Conservation (phyloP, 2,113 vertebrate genomes). For the Deroptyus accipitrinus region DNA sequence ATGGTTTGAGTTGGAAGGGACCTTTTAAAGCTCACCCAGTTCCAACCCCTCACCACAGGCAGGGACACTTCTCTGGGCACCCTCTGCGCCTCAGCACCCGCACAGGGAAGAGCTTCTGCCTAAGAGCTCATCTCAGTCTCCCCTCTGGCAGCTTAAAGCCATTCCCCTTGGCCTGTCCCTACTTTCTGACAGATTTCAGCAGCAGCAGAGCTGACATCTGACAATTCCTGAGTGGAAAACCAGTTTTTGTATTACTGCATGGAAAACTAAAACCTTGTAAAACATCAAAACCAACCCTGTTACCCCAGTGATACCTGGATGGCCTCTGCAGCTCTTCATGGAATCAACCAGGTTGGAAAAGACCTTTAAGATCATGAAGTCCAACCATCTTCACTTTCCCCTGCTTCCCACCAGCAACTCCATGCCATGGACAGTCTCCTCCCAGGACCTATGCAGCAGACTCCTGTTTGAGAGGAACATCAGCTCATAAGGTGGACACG, state of each 20-base stretch:
- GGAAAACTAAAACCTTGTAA: not conserved
- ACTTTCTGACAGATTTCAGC: not conserved
- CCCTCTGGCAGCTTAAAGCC: too few relatives aligned
- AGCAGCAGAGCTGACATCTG: not conserved
- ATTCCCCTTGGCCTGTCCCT: not conserved
- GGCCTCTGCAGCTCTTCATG: not conserved
- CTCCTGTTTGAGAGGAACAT: not conserved
- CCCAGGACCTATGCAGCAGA: not conserved
- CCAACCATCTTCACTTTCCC: not conserved
- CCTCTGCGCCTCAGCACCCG: too few relatives aligned
- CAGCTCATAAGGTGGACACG: not conserved
- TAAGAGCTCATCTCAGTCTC: too few relatives aligned
- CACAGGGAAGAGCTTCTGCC: too few relatives aligned
- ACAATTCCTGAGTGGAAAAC: not conserved
- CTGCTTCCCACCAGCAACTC: not conserved
- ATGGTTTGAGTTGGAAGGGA: not conserved
- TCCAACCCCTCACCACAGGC: not conserved
- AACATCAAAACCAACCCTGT: not conserved
- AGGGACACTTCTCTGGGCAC: not conserved
- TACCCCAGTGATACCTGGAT: not conserved
- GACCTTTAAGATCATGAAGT: not conserved
- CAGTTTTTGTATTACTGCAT: not conserved
- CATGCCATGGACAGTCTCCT: accelerated
- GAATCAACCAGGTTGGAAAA: not conserved
- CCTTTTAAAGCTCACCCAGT: not conserved